phyloP scores from a whole-genome alignment of 2,888 invertebrate species.

The Geophilus truncorum region DNA sequence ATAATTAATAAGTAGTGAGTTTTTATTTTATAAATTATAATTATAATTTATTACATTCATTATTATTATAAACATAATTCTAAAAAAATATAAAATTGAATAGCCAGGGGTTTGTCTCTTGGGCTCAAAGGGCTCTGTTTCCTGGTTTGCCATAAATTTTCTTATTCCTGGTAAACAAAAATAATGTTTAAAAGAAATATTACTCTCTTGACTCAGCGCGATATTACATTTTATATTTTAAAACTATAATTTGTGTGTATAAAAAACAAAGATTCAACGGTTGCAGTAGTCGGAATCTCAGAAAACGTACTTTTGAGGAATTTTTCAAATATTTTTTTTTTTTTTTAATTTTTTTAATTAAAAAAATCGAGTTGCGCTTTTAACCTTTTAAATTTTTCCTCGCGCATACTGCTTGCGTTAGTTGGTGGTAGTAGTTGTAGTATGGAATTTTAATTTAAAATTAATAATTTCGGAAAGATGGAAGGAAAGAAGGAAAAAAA shows the following conservation, averaged over 20 bases:
- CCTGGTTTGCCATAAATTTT: constrained; percentile 13
- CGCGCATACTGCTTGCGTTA: background rate
- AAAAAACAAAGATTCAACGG: background rate
- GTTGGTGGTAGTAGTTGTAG: background rate
- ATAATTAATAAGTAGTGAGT: no score
- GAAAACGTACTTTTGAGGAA: background rate
- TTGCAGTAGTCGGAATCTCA: background rate
- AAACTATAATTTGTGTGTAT: background rate
- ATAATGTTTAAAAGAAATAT: no score
- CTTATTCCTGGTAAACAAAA: no score
- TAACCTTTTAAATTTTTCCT: background rate
- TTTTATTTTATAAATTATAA: background rate
- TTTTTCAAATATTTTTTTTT: background rate
- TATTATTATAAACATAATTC: background rate
- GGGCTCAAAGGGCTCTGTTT: constrained; percentile 30
- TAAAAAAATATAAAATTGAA: background rate
- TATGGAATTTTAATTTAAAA: background rate
- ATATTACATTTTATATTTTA: background rate
- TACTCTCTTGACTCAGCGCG: background rate
- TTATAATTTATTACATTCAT: background rate
- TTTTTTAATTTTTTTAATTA: background rate
- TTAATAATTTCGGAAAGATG: background rate
- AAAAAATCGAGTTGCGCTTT: background rate
- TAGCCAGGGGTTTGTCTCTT: constrained; percentile 29
- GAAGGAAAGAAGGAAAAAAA: background rate